A percentile compares a stretch with the other conserved stretches of the same genome.
Conservation (phyloP, 23 tunicate genomes). For the Phallusia fumigata region DNA sequence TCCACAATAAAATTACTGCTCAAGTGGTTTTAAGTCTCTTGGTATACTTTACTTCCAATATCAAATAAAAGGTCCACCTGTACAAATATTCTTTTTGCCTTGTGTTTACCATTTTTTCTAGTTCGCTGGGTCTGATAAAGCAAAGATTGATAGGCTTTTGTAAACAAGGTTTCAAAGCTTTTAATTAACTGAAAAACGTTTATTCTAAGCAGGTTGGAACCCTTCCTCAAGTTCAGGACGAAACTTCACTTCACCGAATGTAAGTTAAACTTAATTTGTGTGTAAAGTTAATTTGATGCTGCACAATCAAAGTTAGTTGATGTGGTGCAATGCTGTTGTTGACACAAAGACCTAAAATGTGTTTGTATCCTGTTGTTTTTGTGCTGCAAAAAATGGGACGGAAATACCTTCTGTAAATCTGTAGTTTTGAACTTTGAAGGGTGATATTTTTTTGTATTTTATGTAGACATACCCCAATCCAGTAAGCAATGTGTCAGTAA, state of each 20-base stretch:
- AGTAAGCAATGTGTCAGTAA: conserved; percentile 24
- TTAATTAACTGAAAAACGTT: not conserved
- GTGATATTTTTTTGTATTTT: not conserved
- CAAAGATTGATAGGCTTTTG: not conserved
- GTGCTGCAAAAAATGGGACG: no score
- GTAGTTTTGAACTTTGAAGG: not conserved
- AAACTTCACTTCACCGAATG: not conserved
- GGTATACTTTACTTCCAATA: not conserved
- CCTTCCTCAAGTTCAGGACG: not conserved
- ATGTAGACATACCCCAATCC: conserved; percentile 33
- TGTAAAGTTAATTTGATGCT: not conserved
- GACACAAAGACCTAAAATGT: no score
- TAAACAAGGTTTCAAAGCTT: not conserved
- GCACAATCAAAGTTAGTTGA: not conserved
- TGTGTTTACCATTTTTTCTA: not conserved
- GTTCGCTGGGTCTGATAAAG: not conserved
- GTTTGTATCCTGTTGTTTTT: no score
- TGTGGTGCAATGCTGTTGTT: not conserved
- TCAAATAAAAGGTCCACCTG: not conserved
- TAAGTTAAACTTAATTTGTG: not conserved
- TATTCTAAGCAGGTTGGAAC: not conserved
- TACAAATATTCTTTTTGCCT: not conserved
- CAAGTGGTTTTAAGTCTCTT: not conserved
- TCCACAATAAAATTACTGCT: not conserved
- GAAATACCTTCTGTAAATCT: no score